A percentile compares a stretch with the other conserved stretches of the same genome.
Conservation (phyloP, 1,140 invertebrate species). For the Camponotus pennsylvanicus region DNA sequence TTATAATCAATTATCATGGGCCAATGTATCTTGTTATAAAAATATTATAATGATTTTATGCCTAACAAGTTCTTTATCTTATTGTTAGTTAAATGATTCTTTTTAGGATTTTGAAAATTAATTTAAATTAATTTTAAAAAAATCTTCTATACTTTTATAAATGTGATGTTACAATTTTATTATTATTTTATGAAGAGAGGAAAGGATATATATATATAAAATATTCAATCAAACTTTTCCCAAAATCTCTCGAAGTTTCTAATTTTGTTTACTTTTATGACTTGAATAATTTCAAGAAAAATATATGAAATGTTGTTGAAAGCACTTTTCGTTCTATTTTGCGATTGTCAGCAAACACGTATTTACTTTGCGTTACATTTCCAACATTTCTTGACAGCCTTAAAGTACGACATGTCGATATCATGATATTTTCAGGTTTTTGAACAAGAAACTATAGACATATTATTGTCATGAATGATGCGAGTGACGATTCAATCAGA, state of each 20-base stretch:
- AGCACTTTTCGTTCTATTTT: background rate
- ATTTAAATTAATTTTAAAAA: background rate
- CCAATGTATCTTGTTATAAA: background rate
- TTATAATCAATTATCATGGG: background rate
- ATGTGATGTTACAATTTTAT: background rate
- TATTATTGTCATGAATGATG: slow-evolving; percentile 17
- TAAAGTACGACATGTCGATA: slow-evolving; percentile 42
- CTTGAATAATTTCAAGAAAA: background rate
- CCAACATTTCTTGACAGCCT: slow-evolving; percentile 41
- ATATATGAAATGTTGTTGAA: background rate
- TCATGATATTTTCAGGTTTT: slow-evolving; percentile 11
- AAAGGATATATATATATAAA: background rate
- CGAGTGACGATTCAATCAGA: slow-evolving; percentile 21
- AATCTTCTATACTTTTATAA: background rate
- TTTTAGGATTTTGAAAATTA: background rate
- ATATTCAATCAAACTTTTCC: background rate
- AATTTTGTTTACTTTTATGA: background rate
- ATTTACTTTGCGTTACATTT: background rate
- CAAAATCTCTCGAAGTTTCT: background rate
- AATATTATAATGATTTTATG: background rate
- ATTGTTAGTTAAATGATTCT: background rate
- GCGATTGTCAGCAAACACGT: slow-evolving; percentile 11
- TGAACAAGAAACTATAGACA: background rate
- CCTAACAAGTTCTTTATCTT: background rate
- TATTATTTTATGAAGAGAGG: background rate